phyloP scores from a whole-genome alignment of 2,888 invertebrate genomes.

The Cephus pulcher region DNA sequence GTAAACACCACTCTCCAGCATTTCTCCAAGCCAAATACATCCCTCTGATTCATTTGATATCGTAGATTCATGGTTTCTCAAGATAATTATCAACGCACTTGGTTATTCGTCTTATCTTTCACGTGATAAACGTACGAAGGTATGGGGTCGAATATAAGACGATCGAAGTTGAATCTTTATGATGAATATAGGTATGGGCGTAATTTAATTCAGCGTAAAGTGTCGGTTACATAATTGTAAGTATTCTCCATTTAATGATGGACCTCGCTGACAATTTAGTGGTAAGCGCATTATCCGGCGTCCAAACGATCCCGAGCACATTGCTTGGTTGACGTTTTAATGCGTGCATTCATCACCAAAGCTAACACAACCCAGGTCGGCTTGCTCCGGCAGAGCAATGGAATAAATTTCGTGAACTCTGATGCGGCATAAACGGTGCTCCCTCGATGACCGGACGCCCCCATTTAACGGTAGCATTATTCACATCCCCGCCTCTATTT shows the following conservation, averaged over 20 bases:
- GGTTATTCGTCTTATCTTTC: background rate
- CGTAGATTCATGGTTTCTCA: background rate
- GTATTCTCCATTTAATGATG: conserved; percentile 37
- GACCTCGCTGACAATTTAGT: conserved; percentile 28
- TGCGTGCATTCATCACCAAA: conserved; percentile 52
- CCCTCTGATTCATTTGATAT: conserved; percentile 44
- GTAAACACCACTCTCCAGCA: conserved; percentile 45
- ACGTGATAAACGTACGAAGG: background rate
- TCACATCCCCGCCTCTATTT: conserved; percentile 46
- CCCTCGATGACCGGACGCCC: conserved; percentile 51
- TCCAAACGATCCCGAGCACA: conserved; percentile 22
- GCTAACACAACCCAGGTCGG: conserved; percentile 35
- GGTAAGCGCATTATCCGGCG: conserved; percentile 30
- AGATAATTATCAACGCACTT: background rate
- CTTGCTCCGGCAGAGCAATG: conserved; percentile 41
- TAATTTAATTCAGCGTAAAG: background rate
- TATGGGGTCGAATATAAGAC: background rate
- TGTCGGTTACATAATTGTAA: conserved; percentile 17
- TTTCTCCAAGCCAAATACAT: conserved; percentile 30
- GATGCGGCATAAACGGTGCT: conserved; percentile 55
- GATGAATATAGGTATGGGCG: background rate
- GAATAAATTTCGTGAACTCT: conserved; percentile 58
- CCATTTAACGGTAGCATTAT: conserved; percentile 55
- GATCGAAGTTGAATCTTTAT: background rate
- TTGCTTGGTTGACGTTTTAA: conserved; percentile 50